Evolutionary conservation across 2,888 invertebrate genomes (phyloP).

Genomic region (Halictus quadricinctus): DNA sequence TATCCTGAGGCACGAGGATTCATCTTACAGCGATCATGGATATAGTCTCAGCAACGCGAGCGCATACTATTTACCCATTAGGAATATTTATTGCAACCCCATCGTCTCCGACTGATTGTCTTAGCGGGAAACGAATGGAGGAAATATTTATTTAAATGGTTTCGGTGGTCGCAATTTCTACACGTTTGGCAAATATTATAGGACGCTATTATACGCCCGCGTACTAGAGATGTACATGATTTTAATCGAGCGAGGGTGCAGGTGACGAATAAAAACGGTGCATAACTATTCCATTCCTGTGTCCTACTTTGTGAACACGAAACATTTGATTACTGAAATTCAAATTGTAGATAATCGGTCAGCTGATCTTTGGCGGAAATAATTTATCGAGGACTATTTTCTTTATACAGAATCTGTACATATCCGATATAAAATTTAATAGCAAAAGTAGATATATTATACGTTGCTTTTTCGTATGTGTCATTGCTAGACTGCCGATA

Average conservation of each 20-base stretch:
- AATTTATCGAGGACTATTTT: background rate
- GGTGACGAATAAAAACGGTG: background rate
- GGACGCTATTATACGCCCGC: background rate
- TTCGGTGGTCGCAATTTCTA: background rate
- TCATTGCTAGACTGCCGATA: background rate
- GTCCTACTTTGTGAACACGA: background rate
- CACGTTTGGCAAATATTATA: background rate
- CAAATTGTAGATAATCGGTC: background rate
- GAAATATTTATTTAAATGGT: constrained; percentile 20
- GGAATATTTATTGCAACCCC: background rate
- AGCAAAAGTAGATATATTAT: background rate
- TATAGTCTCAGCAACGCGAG: background rate
- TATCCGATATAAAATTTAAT: background rate
- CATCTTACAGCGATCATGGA: constrained; percentile 11
- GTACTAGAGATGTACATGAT: background rate
- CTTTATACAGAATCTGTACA: constrained; percentile 7
- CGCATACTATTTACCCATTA: constrained; percentile 9
- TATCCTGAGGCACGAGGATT: constrained; percentile 5
- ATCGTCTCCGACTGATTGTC: background rate
- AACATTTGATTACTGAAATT: background rate
- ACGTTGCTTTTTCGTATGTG: background rate
- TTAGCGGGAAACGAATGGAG: background rate
- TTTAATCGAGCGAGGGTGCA: background rate
- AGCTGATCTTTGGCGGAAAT: background rate
- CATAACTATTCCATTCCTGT: background rate